These are phyloP conservation scores for Triops cancriformis DNA, from an alignment of 1,140 invertebrate species.

Conservation along the genomic window DNA sequence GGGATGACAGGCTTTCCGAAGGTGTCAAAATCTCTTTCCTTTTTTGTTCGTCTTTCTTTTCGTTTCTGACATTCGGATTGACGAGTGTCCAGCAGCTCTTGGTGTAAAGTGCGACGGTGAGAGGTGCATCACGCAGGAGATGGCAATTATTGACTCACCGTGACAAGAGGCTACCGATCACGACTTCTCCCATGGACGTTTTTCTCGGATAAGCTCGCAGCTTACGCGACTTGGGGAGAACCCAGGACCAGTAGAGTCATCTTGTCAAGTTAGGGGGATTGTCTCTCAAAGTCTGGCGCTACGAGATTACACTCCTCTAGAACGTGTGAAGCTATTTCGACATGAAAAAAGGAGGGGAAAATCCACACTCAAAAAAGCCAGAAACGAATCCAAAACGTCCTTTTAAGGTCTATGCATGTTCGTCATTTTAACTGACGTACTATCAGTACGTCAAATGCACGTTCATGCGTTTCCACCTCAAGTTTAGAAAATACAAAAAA, in stretches of 20 bases:
- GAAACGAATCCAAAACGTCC: too few species aligned
- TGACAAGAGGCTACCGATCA: conserved; percentile 8
- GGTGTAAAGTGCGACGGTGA: neutral
- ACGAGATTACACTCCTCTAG: neutral
- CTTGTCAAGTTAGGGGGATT: conserved; percentile 11
- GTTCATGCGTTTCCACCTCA: too few species aligned
- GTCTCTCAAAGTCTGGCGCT: neutral
- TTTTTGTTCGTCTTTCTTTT: neutral
- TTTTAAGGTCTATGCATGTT: too few species aligned
- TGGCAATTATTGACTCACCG: conserved; percentile 4
- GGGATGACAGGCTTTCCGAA: neutral
- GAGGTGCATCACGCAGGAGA: neutral
- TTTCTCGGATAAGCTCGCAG: neutral
- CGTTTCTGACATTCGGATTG: neutral
- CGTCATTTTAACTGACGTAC: too few species aligned
- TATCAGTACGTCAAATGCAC: too few species aligned
- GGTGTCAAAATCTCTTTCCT: neutral
- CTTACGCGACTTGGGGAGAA: neutral
- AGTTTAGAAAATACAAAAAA: too few species aligned
- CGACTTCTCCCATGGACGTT: neutral
- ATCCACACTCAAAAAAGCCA: too few species aligned
- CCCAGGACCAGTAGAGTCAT: neutral
- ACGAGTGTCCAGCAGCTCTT: neutral
- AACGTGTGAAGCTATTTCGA: neutral
- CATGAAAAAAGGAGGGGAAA: neutral